phyloP scores from a whole-genome alignment of 2,888 invertebrate species.

The Philereme vetulata region DNA sequence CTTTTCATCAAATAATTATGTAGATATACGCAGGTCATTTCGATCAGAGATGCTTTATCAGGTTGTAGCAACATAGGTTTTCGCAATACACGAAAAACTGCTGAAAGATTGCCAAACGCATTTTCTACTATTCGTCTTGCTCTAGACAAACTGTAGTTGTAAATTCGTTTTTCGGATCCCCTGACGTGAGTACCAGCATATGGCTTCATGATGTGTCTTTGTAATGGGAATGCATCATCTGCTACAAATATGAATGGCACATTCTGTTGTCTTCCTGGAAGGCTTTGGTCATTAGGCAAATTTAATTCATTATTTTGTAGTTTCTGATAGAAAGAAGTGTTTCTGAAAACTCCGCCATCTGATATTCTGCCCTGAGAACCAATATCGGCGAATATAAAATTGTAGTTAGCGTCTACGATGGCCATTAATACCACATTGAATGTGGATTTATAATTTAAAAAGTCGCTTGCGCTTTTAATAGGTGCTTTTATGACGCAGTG shows the following conservation, averaged over 20 bases:
- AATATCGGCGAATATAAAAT: conserved; percentile 36
- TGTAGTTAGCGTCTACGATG: conserved; percentile 38
- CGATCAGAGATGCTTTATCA: conserved; percentile 39
- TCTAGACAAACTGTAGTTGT: conserved; percentile 25
- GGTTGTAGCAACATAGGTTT: conserved; percentile 37
- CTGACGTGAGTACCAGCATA: conserved; percentile 24
- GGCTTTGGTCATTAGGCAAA: conserved; percentile 22
- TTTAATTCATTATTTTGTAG: conserved; percentile 25
- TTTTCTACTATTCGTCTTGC: conserved; percentile 31
- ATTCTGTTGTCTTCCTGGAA: conserved; percentile 24
- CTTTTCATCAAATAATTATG: conserved; percentile 41
- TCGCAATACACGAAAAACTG: conserved; percentile 26
- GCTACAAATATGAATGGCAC: too few species aligned
- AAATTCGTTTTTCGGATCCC: conserved; percentile 26
- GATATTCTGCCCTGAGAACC: conserved; percentile 35
- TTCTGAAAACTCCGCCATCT: conserved; percentile 37
- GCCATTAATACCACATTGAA: conserved; percentile 37
- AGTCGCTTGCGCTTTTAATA: too few species aligned
- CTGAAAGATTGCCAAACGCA: conserved; percentile 29
- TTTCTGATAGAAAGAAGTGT: conserved; percentile 35
- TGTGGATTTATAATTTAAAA: conserved; percentile 34
- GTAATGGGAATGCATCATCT: conserved; percentile 33
- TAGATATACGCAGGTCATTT: conserved; percentile 40
- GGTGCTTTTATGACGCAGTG: too few species aligned
- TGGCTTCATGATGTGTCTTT: conserved; percentile 29